A percentile compares a stretch with the other conserved stretches of the same genome.
These are phyloP conservation scores for Macrostomum lignano DNA, from an alignment of 1,140 invertebrate species.

Conservation along the genomic window DNA sequence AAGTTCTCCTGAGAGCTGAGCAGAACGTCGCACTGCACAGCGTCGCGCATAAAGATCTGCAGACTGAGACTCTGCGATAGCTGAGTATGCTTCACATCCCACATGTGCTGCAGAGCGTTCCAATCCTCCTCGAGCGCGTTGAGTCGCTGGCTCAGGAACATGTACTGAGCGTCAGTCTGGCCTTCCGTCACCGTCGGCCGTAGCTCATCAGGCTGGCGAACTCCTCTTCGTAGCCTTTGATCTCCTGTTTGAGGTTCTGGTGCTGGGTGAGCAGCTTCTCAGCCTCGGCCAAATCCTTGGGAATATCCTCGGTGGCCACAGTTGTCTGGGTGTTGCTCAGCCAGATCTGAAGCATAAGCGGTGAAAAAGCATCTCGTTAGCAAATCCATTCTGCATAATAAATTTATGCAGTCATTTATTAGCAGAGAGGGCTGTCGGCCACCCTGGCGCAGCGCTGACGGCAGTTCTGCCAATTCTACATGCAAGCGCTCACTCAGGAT, in stretches of 20 bases:
- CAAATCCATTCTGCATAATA: too few relatives aligned
- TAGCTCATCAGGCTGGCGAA: slow-evolving; percentile 97
- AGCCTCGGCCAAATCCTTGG: slow-evolving; percentile 71
- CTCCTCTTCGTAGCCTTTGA: slow-evolving; percentile 89
- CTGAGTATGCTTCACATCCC: slow-evolving; percentile 56
- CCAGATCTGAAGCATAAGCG: too few relatives aligned
- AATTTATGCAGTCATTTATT: too few relatives aligned
- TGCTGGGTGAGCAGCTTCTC: slow-evolving; percentile 78
- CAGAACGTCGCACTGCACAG: slow-evolving; percentile 80
- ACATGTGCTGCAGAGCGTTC: slow-evolving; percentile 95
- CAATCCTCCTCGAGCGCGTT: slow-evolving; percentile 91
- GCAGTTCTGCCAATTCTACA: too few relatives aligned
- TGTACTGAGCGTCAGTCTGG: slow-evolving; percentile 68
- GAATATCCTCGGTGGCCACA: slow-evolving; percentile 81
- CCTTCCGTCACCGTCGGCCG: slow-evolving; percentile 66
- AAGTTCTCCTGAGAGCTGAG: slow-evolving; percentile 87
- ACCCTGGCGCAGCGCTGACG: too few relatives aligned
- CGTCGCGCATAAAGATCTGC: slow-evolving; percentile 58
- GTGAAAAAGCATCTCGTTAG: too few relatives aligned
- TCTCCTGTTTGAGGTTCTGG: slow-evolving; percentile 86
- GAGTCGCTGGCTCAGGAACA: slow-evolving; percentile 67
- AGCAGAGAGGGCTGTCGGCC: too few relatives aligned
- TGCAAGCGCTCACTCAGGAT: too few relatives aligned
- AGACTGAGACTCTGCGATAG: slow-evolving; percentile 2
- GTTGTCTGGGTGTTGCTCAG: slow-evolving; percentile 80